Base-by-base conservation (phyloP, 2,113 vertebrate genomes). In the Dolichotis patagonum region DNA sequence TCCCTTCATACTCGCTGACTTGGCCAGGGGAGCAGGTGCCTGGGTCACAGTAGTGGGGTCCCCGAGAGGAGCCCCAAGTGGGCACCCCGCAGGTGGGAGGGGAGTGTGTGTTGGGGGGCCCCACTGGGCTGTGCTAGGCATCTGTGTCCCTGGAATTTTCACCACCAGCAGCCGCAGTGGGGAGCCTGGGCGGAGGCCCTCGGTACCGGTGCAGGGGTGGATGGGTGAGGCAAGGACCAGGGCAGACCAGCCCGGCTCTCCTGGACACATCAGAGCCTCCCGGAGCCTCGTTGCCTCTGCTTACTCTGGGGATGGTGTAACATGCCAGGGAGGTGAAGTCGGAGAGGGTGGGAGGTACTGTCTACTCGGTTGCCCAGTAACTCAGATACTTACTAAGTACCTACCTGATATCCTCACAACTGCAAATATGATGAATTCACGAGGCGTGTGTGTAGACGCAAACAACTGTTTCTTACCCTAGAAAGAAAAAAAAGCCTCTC, bases 111-210 rank as follows among this genome's bases (percentile, higher is more conserved):
- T 20, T n/a, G n/a, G 5, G 54, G 58, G 58, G 58, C 1, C 35
- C 32, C 16, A n/a, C 65, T 7, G 32, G 35, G 35, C 32, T 2
- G 35, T 19, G 11, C 60, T 71, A 38, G 1, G 22, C 14, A 2
- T 73, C 67, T 7, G 2, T 5, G 35, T 19, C 65, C 54, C 75
- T 35, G 54, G 35, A 52, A 46, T 35, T 43, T n/a, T 63, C 41
- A 16, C 28, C 35, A 0, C 0, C 16, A 35, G 62, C 0, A 8
- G 32, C 85, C 30, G 2, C 41, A 4, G 0, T 2, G 7, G 35
- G 54, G 26, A 80, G 30, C 22, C n/a, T 28, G 92, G 85, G 58
- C 30, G 14, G 77, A 54, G 85, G 58, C 58, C 91, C 56, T 26
- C 7, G 32, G 16, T 56, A 9, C 9, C 7, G 46, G 4, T 54